A percentile compares a stretch with the other conserved stretches of the same genome.
phyloP scores from a whole-genome alignment of 2,113 vertebrate genomes.

The Andinoacara biseriatus region DNA sequence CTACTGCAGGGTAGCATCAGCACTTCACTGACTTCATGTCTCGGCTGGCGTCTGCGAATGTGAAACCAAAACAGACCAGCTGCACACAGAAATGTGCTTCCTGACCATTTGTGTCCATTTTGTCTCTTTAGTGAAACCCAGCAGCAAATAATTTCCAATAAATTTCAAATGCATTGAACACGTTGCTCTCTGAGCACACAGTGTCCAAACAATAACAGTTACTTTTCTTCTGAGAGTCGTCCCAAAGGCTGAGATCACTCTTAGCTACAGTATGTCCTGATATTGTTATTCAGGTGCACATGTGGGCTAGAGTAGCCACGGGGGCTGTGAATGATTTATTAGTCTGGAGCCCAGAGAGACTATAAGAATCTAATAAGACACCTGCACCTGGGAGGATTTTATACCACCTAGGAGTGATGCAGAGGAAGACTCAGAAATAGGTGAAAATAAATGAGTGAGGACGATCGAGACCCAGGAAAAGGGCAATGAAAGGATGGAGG shows the following conservation, averaged over 20 bases:
- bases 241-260: background rate
- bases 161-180: background rate
- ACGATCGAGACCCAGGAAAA: background rate
- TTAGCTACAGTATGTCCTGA: background rate
- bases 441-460: background rate
- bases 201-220: background rate
- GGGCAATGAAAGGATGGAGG: background rate
- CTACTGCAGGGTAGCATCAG: too few relatives aligned
- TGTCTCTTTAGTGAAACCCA: background rate
- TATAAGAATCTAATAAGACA: conserved; percentile 50
- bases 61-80: background rate
- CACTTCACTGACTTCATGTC: too few relatives aligned
- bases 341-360: background rate
- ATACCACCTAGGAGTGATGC: background rate
- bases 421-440: background rate
- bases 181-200: background rate
- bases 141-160: background rate
- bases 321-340: conserved; percentile 58
- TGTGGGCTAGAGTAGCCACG: background rate
- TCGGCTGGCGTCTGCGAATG: background rate
- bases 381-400: conserved; percentile 32
- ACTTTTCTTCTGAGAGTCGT: background rate
- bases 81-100: background rate
- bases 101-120: background rate
- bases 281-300: conserved; percentile 46